Evolutionary conservation across 2,113 vertebrate species (phyloP), one percentile per base, ranked within the genome.

Genomic region (Ictalurus furcatus): DNA sequence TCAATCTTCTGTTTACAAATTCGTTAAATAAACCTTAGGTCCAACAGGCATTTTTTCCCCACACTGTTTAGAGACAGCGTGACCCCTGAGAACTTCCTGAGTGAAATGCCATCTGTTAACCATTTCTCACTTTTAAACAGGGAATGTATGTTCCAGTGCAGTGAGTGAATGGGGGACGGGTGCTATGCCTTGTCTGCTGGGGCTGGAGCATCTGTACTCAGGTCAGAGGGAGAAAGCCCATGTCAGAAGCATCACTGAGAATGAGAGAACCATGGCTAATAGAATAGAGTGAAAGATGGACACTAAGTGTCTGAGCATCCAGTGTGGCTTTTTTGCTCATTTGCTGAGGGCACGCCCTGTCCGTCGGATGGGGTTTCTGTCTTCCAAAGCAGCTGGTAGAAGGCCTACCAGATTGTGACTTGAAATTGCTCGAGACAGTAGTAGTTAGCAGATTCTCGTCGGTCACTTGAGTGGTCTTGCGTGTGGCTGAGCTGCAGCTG

Each of bases 271-370:
- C 37, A 40, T 91, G 94, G 69, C 89, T 91, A 25, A 95, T 88
- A 13, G 93, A 91, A 4, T 94, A 93, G 0, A 94, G 92, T 21
- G 94, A 93, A 16, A 95, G 88, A 67, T 92, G 92, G 84, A 95
- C 94, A 73, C 94, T 93, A 0, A 94, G 93, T 86, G 94, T 95
- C 80, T 91, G 91, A 21, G 94, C 93, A 89, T 94, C 94, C 81
- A 94, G 91, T 1, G 93, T 94, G 79, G 93, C 92, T 59, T 86
- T 92, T 87, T 90, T 93, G 89, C 85, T 88, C 92, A 80, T 91
- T 65, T 90, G 90, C 2, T 28, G 81, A 54, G 92, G 87, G 54
- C 94, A 95, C 4, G 88, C 9, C 12, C 59, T 1, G 34, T 80
- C 82, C 37, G 0, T 14, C 1, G 86, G 74, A 71, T 61, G 87